Percentiles rank a stretch among this genome's conserved stretches.
Conservation (phyloP, 2,888 invertebrate genomes). For the Mythimna impura region DNA sequence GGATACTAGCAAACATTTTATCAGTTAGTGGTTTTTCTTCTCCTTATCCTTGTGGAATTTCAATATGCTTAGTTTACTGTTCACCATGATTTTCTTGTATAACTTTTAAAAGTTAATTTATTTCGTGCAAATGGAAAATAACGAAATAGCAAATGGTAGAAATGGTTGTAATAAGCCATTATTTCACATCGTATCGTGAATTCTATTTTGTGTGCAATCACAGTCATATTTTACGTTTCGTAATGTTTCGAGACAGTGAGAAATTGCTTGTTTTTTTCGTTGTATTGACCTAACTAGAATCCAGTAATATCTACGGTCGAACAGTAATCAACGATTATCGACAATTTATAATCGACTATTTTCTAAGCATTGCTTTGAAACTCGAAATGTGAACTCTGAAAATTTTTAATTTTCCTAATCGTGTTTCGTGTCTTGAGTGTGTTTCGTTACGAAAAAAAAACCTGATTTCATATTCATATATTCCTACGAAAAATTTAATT, state of each 20-base stretch:
- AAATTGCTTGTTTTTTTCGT: conserved; percentile 39
- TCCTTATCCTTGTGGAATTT: too few relatives aligned
- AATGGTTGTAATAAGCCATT: conserved; percentile 35
- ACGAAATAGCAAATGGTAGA: conserved; percentile 37
- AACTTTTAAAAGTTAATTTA: conserved; percentile 19
- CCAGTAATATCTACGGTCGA: conserved; percentile 16
- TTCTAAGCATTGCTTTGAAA: background rate
- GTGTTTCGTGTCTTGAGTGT: background rate
- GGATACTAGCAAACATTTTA: too few relatives aligned
- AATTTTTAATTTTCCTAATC: background rate
- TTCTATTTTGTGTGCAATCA: conserved; percentile 35
- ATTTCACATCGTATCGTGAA: conserved; percentile 56
- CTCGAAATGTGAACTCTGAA: background rate
- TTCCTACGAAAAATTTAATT: too few relatives aligned
- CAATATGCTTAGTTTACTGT: too few relatives aligned
- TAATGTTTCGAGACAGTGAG: conserved; percentile 42
- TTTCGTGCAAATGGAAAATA: background rate
- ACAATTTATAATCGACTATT: too few relatives aligned
- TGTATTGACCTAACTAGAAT: background rate
- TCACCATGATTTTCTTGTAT: background rate
- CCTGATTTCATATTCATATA: background rate
- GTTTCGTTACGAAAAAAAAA: background rate
- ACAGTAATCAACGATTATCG: background rate
- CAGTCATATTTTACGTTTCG: conserved; percentile 38
- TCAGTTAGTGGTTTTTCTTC: too few relatives aligned